Evolutionary conservation across 2,113 vertebrate genomes (phyloP).

Genomic region (Sphyrna mokarran): DNA sequence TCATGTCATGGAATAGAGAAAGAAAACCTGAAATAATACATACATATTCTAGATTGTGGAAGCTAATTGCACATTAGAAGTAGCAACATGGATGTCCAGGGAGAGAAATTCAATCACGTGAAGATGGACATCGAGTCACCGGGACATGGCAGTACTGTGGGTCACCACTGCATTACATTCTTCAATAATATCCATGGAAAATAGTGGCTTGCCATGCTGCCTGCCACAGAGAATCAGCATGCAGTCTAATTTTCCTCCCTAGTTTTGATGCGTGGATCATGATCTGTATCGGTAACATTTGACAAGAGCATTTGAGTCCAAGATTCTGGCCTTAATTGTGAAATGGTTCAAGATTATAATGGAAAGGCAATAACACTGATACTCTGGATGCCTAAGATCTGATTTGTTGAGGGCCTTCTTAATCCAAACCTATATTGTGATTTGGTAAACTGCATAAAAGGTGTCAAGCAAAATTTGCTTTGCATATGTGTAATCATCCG

Average conservation of each 20-base stretch:
- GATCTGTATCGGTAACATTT: neutral
- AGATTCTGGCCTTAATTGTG: neutral
- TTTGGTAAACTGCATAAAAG: neutral
- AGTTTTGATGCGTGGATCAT: neutral
- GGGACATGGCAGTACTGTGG: too few species aligned
- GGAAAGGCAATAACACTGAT: neutral
- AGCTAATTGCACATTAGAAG: neutral
- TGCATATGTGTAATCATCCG: neutral
- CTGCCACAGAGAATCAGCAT: neutral
- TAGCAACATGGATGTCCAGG: neutral
- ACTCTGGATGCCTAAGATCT: neutral
- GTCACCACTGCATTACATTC: neutral
- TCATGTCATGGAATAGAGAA: neutral
- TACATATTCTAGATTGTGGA: neutral
- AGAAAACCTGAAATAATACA: neutral
- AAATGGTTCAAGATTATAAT: neutral
- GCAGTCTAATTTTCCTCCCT: neutral
- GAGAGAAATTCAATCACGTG: neutral
- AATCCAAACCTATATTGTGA: neutral
- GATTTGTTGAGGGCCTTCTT: neutral
- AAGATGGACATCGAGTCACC: neutral
- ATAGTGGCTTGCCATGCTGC: neutral
- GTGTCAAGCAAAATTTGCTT: neutral
- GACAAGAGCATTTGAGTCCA: neutral
- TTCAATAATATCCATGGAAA: neutral